Evolutionary conservation across 2,113 vertebrate species (phyloP), one percentile per base, ranked within the genome.

Genomic region (Scartelaos histophorus): DNA sequence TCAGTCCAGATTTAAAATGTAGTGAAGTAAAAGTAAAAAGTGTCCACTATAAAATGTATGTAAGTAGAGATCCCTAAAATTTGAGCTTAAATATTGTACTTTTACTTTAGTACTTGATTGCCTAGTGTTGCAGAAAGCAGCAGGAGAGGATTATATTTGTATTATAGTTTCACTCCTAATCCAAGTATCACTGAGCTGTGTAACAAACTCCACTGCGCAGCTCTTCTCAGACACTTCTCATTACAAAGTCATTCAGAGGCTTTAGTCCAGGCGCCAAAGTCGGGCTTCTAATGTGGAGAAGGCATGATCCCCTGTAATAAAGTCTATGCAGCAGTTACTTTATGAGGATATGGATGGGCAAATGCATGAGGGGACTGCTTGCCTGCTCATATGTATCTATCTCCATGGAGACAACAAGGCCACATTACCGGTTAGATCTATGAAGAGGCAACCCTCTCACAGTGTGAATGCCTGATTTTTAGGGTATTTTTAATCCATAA

Each of bases 131-230:
- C 89, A 83, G 82, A 91, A 81, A 85, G 78, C 88, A 90, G 89
- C 87, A 91, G 80, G 2, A 75, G 66, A 72, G 83, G 88, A 92
- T 92, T 89, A 92, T 91, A 87, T 90, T 90, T 88, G 86, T 86
- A 86, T 92, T 91, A 43, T 43, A 89, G 88, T 92, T 89, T 90
- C 87, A 88, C 71, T 87, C 84, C 83, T 89, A 91, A 91, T 81
- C 89, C 86, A 77, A 85, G 87, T 90, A 83, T 91, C 86, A 84
- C 82, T 90, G 86, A 89, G 91, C 86, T 88, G 88, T 88, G 81
- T 91, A 88, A 90, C 91, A 89, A 87, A 82, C 82, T 86, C 79
- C 75, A 72, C 76, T 81, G 78, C 85, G 29, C 73, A 81, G 78
- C 74, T 78, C 73, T 80, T 29, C 29, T 29, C 29, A 29, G 80